Base-by-base conservation (phyloP, 2,113 vertebrate species). In the Sinosuthora webbiana region DNA sequence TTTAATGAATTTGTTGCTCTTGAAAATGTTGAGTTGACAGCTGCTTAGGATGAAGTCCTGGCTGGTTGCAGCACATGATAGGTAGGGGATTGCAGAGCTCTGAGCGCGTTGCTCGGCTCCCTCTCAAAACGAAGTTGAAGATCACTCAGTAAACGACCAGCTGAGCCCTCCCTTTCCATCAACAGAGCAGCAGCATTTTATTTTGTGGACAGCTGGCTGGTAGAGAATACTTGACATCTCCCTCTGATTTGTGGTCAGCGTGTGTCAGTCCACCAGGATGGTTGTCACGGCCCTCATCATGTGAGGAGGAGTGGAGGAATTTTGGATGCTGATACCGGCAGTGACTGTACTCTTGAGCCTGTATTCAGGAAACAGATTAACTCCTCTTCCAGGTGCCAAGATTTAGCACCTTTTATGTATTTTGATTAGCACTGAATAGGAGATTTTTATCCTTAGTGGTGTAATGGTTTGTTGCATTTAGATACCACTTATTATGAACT, bases 1-100 rank as follows among this genome's bases (percentile, higher is more conserved):
- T 96, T 90, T 94, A 96, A 96, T 96, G 94, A 94, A 96, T 95
- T 83, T 96, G 80, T 93, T 97, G 89, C 95, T 93, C 93, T 96
- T 95, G 94, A 96, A 94, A 90, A 83, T 65, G 37, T 94, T 93
- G 88, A 97, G 88, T 89, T 96, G 95, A 93, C 83, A 95, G 95
- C 93, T 93, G 69, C 90, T 95, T 28, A 87, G 86, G 80, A 81
- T 94, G 93, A 78, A 94, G 90, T 63, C 68, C 85, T 93, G 85
- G 60, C 44, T 83, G 69, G 76, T 45, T 59, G 76, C 49, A 95
- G 90, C 78, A 68, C 56, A 4, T 50, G 86, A 78, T 73, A 87
- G 90, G 88, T 92, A 68, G 56, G 44, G 57, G 64, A 83, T 18
- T 81, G 88, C 64, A 80, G 88, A 86, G 80, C 83, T 77, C 76